A percentile compares a stretch with the other conserved stretches of the same genome.
phyloP scores from a whole-genome alignment of 2,797 vertebrate genomes.

The Denticeps clupeoides region DNA sequence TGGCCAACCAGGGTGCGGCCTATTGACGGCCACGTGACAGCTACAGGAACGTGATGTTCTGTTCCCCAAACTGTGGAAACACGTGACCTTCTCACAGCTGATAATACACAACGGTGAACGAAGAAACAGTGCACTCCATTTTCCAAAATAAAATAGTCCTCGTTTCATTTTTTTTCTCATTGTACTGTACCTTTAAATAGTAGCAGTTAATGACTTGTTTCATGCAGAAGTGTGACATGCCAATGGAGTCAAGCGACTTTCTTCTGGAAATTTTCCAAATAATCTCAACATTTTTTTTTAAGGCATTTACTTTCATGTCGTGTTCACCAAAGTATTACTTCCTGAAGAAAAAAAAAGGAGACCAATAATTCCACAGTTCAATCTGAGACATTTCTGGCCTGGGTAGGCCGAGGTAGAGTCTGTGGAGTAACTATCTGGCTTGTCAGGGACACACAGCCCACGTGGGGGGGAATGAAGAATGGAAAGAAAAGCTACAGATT shows the following conservation, averaged over 20 bases:
- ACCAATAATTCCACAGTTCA: background rate
- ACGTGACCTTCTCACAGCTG: background rate
- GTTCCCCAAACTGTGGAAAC: constrained; percentile 1
- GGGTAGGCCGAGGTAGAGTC: constrained; percentile 2
- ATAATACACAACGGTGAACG: constrained; percentile 4
- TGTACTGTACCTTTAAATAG: background rate
- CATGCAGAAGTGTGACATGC: constrained; percentile 4
- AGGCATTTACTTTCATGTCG: constrained; percentile 3
- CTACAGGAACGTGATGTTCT: no score
- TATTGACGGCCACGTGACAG: no score
- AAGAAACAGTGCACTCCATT: constrained; percentile 3
- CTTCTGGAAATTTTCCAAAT: constrained; percentile 3
- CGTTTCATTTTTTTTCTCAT: background rate
- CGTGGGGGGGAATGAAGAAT: background rate
- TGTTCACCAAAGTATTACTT: background rate
- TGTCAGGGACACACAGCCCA: constrained; percentile 1
- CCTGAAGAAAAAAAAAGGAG: background rate
- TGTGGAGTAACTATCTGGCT: constrained; percentile 4
- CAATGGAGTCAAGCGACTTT: constrained; percentile 3
- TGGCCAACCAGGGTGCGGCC: no score
- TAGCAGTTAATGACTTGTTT: background rate
- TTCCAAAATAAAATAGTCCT: constrained; percentile 4
- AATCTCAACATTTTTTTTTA: constrained; percentile 4
- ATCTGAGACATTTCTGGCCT: background rate
- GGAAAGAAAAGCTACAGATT: no score